Conservation (phyloP, 2,113 vertebrate genomes). For the Microcebus tavaratra region DNA sequence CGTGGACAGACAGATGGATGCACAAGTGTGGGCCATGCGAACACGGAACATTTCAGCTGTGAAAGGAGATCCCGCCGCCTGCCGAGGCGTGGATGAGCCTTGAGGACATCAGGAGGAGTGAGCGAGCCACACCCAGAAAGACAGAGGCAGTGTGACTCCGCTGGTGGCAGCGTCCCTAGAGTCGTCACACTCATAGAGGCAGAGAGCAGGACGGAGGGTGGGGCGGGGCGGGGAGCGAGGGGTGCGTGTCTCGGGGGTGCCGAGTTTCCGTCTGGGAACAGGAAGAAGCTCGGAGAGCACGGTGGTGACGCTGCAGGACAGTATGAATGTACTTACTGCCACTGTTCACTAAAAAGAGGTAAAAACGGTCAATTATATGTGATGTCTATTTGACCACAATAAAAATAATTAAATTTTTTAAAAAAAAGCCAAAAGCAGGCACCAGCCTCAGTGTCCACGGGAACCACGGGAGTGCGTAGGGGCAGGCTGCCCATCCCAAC, state of each 20-base stretch:
- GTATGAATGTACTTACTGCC: neutral
- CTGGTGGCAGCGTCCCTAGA: fast-evolving
- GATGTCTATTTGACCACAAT: neutral
- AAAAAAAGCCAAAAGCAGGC: neutral
- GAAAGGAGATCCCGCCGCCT: neutral
- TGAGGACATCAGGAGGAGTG: neutral
- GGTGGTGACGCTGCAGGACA: fast-evolving
- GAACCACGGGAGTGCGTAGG: fast-evolving
- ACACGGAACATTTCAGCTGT: too few species aligned
- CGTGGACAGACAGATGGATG: neutral
- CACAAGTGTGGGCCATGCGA: neutral
- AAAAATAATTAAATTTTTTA: neutral
- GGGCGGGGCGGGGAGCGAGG: neutral
- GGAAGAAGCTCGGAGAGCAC: fast-evolving
- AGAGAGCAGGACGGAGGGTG: fast-evolving
- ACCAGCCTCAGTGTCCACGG: fast-evolving
- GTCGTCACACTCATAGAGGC: neutral
- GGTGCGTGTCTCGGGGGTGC: fast-evolving
- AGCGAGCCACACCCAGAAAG: neutral
- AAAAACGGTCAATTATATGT: neutral
- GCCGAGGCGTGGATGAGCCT: fast-evolving
- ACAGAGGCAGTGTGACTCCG: neutral
- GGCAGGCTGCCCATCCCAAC: neutral
- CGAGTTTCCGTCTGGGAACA: too few species aligned
- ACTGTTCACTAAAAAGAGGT: neutral